phyloP scores from a whole-genome alignment of 2,113 vertebrate species.

The Onychostoma macrolepis region DNA sequence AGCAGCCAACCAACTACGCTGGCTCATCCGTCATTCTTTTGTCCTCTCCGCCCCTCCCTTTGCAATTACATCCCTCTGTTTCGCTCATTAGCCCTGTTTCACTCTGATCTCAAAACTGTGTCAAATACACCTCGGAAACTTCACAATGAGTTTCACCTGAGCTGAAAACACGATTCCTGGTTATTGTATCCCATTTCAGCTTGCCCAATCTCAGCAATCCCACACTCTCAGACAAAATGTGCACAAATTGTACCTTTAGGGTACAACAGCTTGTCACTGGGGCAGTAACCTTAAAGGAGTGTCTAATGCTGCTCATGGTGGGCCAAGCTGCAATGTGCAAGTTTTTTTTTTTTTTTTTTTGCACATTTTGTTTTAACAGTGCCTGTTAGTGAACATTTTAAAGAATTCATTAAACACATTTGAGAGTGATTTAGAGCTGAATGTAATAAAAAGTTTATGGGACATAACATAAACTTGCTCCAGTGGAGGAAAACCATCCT shows the following conservation, averaged over 20 bases:
- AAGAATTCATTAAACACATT: not conserved
- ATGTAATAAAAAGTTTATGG: conserved; percentile 10
- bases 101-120: conserved; percentile 51
- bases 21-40: conserved; percentile 50
- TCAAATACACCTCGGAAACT: conserved; percentile 44
- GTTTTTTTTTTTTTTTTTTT: too few species aligned
- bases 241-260: not conserved
- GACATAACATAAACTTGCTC: not conserved
- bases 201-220: not conserved
- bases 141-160: not conserved
- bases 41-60: conserved; percentile 39
- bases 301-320: not conserved
- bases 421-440: not conserved
- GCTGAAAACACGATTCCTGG: not conserved
- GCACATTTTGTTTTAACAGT: not conserved
- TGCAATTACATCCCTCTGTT: conserved; percentile 19
- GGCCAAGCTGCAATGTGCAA: too few species aligned
- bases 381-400: not conserved
- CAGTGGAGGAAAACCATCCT: not conserved
- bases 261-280: not conserved
- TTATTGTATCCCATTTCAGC: not conserved
- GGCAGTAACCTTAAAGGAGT: not conserved
- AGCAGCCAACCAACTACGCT: conserved; percentile 74
- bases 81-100: conserved; percentile 50
- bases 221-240: not conserved